phyloP scores from a whole-genome alignment of 2,888 invertebrate species.

The Odontothrips loti region DNA sequence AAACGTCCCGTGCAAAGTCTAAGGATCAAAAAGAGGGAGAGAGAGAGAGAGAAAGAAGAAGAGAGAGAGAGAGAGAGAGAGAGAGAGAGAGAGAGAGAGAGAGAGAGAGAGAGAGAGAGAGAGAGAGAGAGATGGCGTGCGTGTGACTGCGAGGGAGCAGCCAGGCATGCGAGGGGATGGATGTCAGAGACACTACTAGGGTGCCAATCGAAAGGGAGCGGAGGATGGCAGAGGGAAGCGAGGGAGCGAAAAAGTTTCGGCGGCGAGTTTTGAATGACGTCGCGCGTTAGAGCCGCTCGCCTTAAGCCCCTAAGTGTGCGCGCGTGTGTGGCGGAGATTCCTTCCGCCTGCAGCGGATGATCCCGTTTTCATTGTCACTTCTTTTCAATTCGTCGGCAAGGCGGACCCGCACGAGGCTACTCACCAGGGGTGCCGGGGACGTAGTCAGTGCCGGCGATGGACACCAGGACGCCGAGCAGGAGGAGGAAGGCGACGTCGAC shows the following conservation, averaged over 20 bases:
- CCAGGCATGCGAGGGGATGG: neutral
- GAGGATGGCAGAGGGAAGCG: neutral
- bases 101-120: neutral
- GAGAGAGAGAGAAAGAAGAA: too few species aligned
- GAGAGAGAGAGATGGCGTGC: neutral
- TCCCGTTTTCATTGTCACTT: too few species aligned
- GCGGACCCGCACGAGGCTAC: neutral
- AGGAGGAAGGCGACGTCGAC: neutral
- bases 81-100: neutral
- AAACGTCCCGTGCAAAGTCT: neutral
- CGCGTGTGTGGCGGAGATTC: too few species aligned
- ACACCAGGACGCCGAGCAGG: neutral
- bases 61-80: neutral
- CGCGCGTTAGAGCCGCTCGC: too few species aligned
- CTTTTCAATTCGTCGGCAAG: neutral
- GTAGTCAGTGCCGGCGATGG: neutral
- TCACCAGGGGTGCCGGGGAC: neutral
- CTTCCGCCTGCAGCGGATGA: too few species aligned
- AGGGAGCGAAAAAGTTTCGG: neutral
- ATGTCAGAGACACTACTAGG: neutral
- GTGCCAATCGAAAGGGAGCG: neutral
- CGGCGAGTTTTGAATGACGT: neutral
- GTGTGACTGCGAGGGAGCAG: neutral
- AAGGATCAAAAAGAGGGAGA: too few species aligned
- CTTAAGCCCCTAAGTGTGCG: too few species aligned